Evolutionary conservation across 2,888 invertebrate species (phyloP).

Genomic region (Phrixothrix hirtus): DNA sequence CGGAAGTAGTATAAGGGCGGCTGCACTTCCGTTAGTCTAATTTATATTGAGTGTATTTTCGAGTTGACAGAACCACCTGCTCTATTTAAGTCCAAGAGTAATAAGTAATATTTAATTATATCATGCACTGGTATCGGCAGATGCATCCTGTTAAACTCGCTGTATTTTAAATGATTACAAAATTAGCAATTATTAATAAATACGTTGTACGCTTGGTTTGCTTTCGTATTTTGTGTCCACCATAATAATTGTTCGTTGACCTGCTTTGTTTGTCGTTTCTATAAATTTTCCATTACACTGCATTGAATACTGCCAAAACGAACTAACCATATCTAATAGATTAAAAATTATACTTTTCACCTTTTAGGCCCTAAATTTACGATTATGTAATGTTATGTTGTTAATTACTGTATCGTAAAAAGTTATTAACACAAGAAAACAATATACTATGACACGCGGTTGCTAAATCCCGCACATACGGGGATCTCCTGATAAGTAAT

Average conservation of each 20-base stretch:
- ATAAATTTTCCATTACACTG: not conserved
- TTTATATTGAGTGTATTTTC: slow-evolving; percentile 1
- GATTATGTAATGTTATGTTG: not conserved
- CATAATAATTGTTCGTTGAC: not conserved
- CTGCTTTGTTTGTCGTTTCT: not conserved
- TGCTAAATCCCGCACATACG: too few relatives aligned
- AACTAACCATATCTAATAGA: too few relatives aligned
- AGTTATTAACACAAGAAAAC: not conserved
- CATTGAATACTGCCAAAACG: not conserved
- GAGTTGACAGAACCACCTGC: slow-evolving; percentile 11
- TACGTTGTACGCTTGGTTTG: not conserved
- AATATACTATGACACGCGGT: too few relatives aligned
- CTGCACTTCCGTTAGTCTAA: slow-evolving; percentile 21
- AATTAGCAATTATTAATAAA: not conserved
- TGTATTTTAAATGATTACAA: not conserved
- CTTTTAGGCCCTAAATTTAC: too few relatives aligned
- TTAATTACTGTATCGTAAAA: not conserved
- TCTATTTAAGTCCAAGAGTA: not conserved
- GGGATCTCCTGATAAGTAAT: too few relatives aligned
- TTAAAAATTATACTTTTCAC: too few relatives aligned
- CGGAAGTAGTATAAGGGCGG: slow-evolving; percentile 38
- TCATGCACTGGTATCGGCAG: not conserved
- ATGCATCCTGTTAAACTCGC: not conserved
- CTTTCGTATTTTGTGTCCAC: not conserved
- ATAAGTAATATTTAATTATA: not conserved